Conservation (phyloP, 2,113 vertebrate species). For the Bungarus multicinctus region DNA sequence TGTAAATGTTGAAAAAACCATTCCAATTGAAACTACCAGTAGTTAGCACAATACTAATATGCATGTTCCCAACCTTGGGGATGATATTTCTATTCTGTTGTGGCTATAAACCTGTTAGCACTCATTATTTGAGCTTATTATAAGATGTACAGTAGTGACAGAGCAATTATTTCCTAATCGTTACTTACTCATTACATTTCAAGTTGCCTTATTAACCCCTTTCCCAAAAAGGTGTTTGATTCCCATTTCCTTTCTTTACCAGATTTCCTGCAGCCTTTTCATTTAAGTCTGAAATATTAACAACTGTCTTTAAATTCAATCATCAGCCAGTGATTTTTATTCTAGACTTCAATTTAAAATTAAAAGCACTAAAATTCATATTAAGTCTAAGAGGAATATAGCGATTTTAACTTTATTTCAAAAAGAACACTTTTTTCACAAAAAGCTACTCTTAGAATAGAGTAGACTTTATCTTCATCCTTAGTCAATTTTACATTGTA, state of each 20-base stretch:
- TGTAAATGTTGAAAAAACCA: background rate
- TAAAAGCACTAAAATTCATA: slow-evolving; percentile 95
- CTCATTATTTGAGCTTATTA: background rate
- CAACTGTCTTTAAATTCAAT: slow-evolving; percentile 97
- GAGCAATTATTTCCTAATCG: slow-evolving; percentile 68
- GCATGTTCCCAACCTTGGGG: background rate
- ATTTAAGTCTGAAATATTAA: slow-evolving; percentile 94
- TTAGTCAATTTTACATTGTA: slow-evolving; percentile 84
- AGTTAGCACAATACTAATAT: background rate
- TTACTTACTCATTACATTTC: slow-evolving; percentile 68
- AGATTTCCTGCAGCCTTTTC: slow-evolving; percentile 91
- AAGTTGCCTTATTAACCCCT: slow-evolving; percentile 63
- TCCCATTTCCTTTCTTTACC: slow-evolving; percentile 79
- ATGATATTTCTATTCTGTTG: background rate
- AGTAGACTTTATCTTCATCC: slow-evolving; percentile 96
- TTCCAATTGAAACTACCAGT: background rate
- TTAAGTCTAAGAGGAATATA: slow-evolving; percentile 87
- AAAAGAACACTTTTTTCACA: slow-evolving; percentile 87
- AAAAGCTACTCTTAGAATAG: slow-evolving; percentile 91
- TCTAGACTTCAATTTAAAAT: slow-evolving; percentile 90
- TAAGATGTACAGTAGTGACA: slow-evolving; percentile 31
- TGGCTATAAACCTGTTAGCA: background rate
- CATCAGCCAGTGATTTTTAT: slow-evolving; percentile 89
- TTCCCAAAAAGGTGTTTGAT: slow-evolving; percentile 68
- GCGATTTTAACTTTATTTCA: slow-evolving; percentile 90